A percentile compares a stretch with the other conserved stretches of the same genome.
phyloP scores from a whole-genome alignment of 1,140 invertebrate species.

The Hesperophylax magnus region DNA sequence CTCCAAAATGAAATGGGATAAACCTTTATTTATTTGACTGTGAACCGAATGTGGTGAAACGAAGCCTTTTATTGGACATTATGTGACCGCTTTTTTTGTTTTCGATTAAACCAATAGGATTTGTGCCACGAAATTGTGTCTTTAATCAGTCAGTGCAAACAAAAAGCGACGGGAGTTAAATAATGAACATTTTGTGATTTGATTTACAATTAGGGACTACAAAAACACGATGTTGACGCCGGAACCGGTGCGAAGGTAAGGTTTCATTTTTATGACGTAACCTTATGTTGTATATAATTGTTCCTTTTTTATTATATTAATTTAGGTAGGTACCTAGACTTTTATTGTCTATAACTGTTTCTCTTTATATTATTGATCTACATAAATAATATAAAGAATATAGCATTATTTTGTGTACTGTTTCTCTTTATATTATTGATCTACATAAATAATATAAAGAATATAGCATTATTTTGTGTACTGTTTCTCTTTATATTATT shows the following conservation, averaged over 20 bases:
- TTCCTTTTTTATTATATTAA: too few relatives aligned
- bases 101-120: neutral
- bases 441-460: too few relatives aligned
- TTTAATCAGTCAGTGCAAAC: constrained; percentile 3
- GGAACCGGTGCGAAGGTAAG: constrained; percentile 53
- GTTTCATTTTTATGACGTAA: neutral
- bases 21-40: neutral
- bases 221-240: constrained; percentile 46
- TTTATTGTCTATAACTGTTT: too few relatives aligned
- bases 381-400: too few relatives aligned
- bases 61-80: neutral
- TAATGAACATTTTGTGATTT: constrained; percentile 4
- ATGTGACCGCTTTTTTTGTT: neutral
- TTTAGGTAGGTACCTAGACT: too few relatives aligned
- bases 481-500: too few relatives aligned
- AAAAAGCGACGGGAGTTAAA: neutral
- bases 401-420: too few relatives aligned
- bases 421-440: too few relatives aligned
- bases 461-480: too few relatives aligned
- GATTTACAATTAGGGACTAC: neutral
- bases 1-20: too few relatives aligned
- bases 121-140: neutral
- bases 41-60: neutral
- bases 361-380: too few relatives aligned
- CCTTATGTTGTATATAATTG: too few relatives aligned